phyloP scores from a whole-genome alignment of 2,113 vertebrate species.

The Lepidothrix coronata region DNA sequence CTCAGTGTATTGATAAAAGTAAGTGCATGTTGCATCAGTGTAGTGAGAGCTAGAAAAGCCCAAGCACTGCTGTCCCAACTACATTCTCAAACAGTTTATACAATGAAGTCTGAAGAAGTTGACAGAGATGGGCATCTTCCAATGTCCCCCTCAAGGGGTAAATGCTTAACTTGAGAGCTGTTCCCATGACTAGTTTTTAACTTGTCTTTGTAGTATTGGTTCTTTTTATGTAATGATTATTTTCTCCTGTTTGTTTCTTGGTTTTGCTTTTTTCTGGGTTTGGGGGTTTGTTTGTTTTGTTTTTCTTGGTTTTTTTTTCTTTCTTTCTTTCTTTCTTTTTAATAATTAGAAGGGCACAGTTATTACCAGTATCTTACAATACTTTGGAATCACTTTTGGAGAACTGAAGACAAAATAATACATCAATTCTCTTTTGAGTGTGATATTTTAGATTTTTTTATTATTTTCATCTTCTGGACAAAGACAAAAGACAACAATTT shows the following conservation, averaged over 20 bases:
- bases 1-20: background rate
- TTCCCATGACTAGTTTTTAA: background rate
- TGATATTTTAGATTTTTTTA: background rate
- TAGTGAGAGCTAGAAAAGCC: background rate
- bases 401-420: background rate
- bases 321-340: too few relatives aligned
- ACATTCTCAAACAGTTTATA: background rate
- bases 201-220: background rate
- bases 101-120: background rate
- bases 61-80: background rate
- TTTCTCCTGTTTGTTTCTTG: background rate
- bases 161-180: background rate
- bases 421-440: background rate
- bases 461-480: background rate
- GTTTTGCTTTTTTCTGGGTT: background rate
- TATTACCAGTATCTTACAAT: background rate
- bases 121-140: background rate
- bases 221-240: background rate
- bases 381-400: background rate
- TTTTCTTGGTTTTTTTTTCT: background rate
- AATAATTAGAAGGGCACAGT: accelerated
- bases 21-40: background rate
- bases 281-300: too few relatives aligned
- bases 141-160: background rate
- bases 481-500: background rate